phyloP scores from a whole-genome alignment of 2,113 vertebrate species.

The Pomatorhinus ruficollis region DNA sequence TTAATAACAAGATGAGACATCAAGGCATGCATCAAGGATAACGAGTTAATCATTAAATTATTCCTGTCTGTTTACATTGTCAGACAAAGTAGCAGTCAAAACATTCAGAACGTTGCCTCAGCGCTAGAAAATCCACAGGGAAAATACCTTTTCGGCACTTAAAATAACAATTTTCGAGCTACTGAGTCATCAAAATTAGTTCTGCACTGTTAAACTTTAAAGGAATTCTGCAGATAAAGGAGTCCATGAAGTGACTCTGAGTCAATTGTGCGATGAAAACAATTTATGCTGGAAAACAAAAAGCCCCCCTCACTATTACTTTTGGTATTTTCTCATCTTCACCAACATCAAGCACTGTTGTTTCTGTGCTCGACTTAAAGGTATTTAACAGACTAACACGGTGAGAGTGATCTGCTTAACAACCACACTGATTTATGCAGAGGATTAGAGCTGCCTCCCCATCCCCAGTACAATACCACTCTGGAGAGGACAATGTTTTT shows the following conservation, averaged over 20 bases:
- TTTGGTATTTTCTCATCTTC: not conserved
- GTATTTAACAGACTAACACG: not conserved
- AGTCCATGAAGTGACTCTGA: slow-evolving; percentile 7
- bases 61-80: slow-evolving; percentile 65
- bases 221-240: slow-evolving; percentile 53
- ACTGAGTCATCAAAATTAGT: slow-evolving; percentile 69
- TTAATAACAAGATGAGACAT: slow-evolving; percentile 67
- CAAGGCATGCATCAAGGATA: slow-evolving; percentile 61
- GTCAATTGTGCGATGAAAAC: slow-evolving; percentile 9
- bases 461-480: fast-evolving
- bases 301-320: not conserved
- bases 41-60: slow-evolving; percentile 65
- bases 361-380: not conserved
- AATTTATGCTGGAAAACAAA: not conserved
- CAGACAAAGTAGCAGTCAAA: slow-evolving; percentile 66
- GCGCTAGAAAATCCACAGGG: slow-evolving; percentile 59
- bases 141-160: slow-evolving; percentile 66
- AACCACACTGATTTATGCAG: not conserved
- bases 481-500: fast-evolving
- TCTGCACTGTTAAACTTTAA: slow-evolving; percentile 68
- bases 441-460: not conserved
- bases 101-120: slow-evolving; percentile 45
- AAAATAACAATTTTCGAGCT: slow-evolving; percentile 58
- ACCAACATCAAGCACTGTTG: not conserved
- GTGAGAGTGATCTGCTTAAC: not conserved